Base-by-base conservation (phyloP, 2,797 vertebrate species). In the Orientallactaga sibirica region DNA sequence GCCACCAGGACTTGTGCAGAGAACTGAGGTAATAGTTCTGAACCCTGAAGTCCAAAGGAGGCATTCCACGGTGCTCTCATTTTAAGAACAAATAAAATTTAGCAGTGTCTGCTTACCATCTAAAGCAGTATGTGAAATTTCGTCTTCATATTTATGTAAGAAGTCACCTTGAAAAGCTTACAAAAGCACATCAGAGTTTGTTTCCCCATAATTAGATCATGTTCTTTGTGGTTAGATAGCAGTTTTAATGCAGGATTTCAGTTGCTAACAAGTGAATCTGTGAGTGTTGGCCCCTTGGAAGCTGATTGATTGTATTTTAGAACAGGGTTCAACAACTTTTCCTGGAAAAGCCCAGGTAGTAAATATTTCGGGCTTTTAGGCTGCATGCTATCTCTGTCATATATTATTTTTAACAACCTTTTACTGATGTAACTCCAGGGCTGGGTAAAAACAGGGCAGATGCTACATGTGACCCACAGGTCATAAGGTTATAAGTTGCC, bases 91-190 rank as follows among this genome's bases (percentile, higher is more conserved):
- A 8, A 84, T 18, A 82, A 25, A 48, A 43, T 43, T 1, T 7
- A 25, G 16, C 1, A 67, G 0, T n/a, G 0, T 12, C 74, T 85
- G 25, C 91, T 92, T 76, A 68, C 22, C 81, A 27, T 79, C 85
- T 76, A 27, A 77, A 64, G 48, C 19, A 20, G 18, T 24, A 93
- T 86, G 41, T 20, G 9, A 92, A 79, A 91, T 22, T 37, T 52
- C 19, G 48, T 68, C 7, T 41, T 24, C 29, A 77, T 4, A 74
- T 90, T 62, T 71, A 76, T 79, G 7, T 61, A 71, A 52, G 7
- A 55, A 88, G 27, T 61, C 20, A 70, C 58, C 41, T 93, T 78
- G 37, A 70, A 95, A 94, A 73, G 4, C 79, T 88, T 43, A 62
- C 84, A 74, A 61, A 82, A 90, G 16, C 6, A 55, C 0, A 74